Base-by-base conservation (phyloP, 1,140 invertebrate species). In the Caenorhabditis inopinata region DNA sequence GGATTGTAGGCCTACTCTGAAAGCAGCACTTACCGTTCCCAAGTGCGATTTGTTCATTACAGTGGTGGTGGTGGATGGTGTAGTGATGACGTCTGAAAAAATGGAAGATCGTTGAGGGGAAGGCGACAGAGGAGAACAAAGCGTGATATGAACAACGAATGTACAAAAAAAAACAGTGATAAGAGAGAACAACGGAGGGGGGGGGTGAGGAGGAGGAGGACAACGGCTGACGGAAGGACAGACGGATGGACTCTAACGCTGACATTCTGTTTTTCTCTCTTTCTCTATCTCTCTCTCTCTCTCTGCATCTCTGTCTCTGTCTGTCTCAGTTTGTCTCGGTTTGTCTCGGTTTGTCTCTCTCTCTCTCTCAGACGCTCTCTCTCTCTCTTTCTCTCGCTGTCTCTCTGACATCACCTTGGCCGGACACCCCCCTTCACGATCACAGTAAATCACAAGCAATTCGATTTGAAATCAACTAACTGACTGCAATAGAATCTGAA, bases 11-110 rank as follows among this genome's bases (percentile, higher is more conserved):
- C n/a, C n/a, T n/a, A n/a, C n/a, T n/a, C n/a, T 32, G 7, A 58
- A 58, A 32, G 23, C 48, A 25, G 0, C 2, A 68, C 58, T 68
- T 18, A 68, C 58, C 58, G 58, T 68, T 68, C 58, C 58, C 58
- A 68, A 68, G 58, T 68, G 58, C n/a, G 58, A 68, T 21, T 68
- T 68, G 32, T 68, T 68, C 58, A 68, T 68, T 38, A 29, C n/a
- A 16, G 25, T 32, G 9, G 51, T 32, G 27, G 51, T 58, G 27
- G 18, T 51, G 11, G 5, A 42, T 42, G n/a, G 11, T 47, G n/a
- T 4, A 25, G 29, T 68, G 12, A 18, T 68, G 58, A 68, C 58
- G 58, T 21, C 58, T 68, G 58, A 68, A 68, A 16, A 58, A 58
- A 2, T 53, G 49, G 18, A 25, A 58, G 18, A 32, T 51, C 7